These are phyloP conservation scores for Pitta sordida DNA, from an alignment of 2,113 vertebrate species.

Conservation along the genomic window DNA sequence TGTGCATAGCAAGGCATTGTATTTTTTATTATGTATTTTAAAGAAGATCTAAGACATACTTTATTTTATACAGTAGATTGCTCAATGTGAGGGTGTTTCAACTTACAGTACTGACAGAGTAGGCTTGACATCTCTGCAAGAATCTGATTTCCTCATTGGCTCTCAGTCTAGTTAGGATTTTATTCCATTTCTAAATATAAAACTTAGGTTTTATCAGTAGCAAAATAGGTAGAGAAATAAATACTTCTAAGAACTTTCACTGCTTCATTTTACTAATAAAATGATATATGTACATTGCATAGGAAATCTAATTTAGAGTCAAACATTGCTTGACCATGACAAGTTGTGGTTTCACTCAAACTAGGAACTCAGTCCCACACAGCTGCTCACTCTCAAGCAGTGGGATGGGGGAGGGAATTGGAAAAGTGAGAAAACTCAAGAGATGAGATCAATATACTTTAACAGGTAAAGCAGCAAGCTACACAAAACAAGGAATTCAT, in stretches of 20 bases:
- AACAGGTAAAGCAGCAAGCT: neutral
- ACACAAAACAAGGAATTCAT: neutral
- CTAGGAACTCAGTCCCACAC: neutral
- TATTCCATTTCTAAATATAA: neutral
- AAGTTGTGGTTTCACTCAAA: neutral
- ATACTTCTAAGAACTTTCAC: neutral
- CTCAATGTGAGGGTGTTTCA: neutral
- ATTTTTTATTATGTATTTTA: neutral
- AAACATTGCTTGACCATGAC: neutral
- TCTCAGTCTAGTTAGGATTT: neutral
- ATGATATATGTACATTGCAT: neutral
- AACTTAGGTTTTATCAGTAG: neutral
- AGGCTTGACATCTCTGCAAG: neutral
- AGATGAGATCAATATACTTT: neutral
- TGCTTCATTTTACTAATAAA: neutral
- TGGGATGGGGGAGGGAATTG: neutral
- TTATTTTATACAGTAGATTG: neutral
- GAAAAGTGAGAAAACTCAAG: neutral
- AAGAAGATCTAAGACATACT: neutral
- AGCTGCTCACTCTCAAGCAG: neutral
- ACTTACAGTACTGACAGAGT: too few relatives aligned
- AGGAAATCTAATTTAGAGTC: neutral
- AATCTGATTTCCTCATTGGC: neutral
- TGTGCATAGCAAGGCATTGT: neutral
- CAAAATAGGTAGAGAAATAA: neutral